Base-by-base conservation (phyloP, 2,888 invertebrate genomes). In the Orthosia gracilis region DNA sequence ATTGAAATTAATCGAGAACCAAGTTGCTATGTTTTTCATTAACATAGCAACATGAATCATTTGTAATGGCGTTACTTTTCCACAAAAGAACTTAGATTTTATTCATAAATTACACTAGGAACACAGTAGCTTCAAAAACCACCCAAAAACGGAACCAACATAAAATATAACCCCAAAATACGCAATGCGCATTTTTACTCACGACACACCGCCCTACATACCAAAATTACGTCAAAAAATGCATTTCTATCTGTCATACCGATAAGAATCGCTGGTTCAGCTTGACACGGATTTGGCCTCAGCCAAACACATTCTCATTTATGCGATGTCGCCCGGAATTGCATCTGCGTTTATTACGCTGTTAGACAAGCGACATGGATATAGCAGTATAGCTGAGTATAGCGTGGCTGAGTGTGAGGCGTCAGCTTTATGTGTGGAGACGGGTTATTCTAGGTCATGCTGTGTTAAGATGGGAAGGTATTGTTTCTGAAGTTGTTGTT, bases 341-440 rank as follows among this genome's bases (percentile, higher is more conserved):
- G 83, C 83, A 83, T 80, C 73, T 77, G 67, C 71, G 80, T 80
- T 80, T 83, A 83, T 83, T 77, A 80, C 71, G 45, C 59, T 65
- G 82, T 81, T 84, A 73, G 73, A 73, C 31, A 47, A 65, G 83
- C 55, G 47, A 64, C 55, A 47, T 12, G 55, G 31, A 72, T 62
- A 57, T 63, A 54, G 40, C 57, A 47, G 45, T 68, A 47, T 40
- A 50, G 45, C 45, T 74, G 18, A 55, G 18, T 40, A 23, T 23
- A 15, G 52, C 18, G 4, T 11, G 3, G 47, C 18, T 49, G 26
- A 13, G 26, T 54, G 67, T 59, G 55, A 40, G 54, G 21, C 47
- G 55, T 63, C 78, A 70, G 63, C 67, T 55, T 82, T 70, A 65
- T 54, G 47, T 59, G 26, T 40, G 26, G 23, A 17, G 49, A 50